Base-by-base conservation (phyloP, 1,140 invertebrate genomes). In the Colletes latitarsis region DNA sequence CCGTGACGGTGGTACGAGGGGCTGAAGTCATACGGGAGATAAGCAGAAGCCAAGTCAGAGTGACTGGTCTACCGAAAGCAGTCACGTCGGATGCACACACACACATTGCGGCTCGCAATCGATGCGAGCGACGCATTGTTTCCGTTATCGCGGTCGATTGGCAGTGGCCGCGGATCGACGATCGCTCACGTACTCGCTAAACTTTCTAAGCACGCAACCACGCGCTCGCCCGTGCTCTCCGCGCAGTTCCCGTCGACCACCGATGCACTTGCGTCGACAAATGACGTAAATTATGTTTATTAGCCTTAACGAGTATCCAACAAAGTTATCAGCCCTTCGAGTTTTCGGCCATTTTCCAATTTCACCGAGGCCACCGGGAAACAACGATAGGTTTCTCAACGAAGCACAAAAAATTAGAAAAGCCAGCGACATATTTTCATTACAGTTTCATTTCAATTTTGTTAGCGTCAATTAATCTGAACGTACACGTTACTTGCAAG, bases 81-180 rank as follows among this genome's bases (percentile, higher is more conserved):
- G 49, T 73, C 77, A 69, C 62, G 55, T 84, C 66, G 62, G 53
- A 57, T 60, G 75, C 46, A n/a, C 39, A 21, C 62, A 6, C 43
- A 53, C 64, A 62, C 57, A 12, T n/a, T 8, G 8, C 6, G 60
- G 52, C 21, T 8, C n/a, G 30, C 69, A 68, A 76, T 43, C 64
- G 77, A 82, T 82, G 84, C 74, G 21, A 58, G 57, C 82, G 78
- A 82, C 73, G 84, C 88, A 90, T 90, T 90, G 87, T 90, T 85
- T 84, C 87, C 84, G 82, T 88, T 91, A 91, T 91, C 90, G 82
- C 67, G 82, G 67, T 80, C 82, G 87, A 84, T 88, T 88, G 87
- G 80, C 84, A 86, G 81, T 87, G 79, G 81, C 74, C 85, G 77
- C 84, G 86, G 86, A 68, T 78, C 71, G 62, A 75, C 74, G 76